Evolutionary conservation across 2,888 invertebrate genomes (phyloP).

Genomic region (Dendrolimus houi): DNA sequence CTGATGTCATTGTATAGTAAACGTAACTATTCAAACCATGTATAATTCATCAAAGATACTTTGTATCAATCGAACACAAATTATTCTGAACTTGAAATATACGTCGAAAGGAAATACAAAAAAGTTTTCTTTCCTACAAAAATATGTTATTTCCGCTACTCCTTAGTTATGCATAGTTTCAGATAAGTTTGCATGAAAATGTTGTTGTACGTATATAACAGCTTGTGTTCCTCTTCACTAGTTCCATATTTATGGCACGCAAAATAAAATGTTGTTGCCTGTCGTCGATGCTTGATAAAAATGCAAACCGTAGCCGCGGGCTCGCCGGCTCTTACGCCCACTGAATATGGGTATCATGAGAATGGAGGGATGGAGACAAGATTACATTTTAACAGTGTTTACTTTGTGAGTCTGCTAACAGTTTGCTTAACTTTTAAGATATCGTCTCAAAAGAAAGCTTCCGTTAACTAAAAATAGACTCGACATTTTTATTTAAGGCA

Average conservation of each 20-base stretch:
- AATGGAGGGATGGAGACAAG: conserved; percentile 31
- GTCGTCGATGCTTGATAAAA: conserved; percentile 69
- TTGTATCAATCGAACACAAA: too few relatives aligned
- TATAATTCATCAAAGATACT: too few relatives aligned
- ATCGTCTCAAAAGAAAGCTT: conserved; percentile 9
- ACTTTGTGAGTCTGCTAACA: conserved; percentile 27
- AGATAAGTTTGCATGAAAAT: conserved; percentile 69
- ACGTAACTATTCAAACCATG: too few relatives aligned
- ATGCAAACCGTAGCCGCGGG: conserved; percentile 68
- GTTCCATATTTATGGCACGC: conserved; percentile 72
- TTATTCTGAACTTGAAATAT: too few relatives aligned
- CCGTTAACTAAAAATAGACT: conserved; percentile 1
- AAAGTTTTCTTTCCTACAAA: too few relatives aligned
- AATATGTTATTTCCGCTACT: conserved; percentile 35
- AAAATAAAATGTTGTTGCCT: conserved; percentile 67
- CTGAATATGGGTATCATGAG: conserved; percentile 52
- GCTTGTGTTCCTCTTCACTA: conserved; percentile 51
- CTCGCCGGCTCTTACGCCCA: conserved; percentile 41
- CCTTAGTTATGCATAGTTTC: conserved; percentile 69
- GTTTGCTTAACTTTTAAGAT: conserved; percentile 25
- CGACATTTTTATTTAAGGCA: conserved; percentile 22
- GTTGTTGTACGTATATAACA: conserved; percentile 36
- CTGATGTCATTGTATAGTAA: too few relatives aligned
- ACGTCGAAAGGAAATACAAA: too few relatives aligned
- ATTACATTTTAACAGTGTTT: conserved; percentile 42